Conservation (phyloP, 2,797 vertebrate genomes). For the Carcharodon carcharias region DNA sequence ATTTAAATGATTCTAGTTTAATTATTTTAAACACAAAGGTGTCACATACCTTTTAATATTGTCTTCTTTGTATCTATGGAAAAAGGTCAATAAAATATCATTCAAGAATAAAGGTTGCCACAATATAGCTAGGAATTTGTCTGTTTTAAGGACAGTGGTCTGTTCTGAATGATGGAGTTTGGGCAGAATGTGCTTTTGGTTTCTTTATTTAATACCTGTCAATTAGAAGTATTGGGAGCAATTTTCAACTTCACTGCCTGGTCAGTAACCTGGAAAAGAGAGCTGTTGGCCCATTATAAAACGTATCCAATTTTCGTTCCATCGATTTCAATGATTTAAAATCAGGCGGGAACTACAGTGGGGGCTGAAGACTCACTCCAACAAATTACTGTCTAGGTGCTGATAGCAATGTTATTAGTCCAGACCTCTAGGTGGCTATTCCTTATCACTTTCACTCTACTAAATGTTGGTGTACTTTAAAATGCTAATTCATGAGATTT, state of each 20-base stretch:
- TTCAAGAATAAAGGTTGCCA: neutral
- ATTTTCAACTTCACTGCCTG: neutral
- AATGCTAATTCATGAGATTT: neutral
- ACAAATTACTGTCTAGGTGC: neutral
- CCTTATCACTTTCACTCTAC: too few species aligned
- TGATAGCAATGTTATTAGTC: neutral
- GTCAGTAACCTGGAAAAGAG: neutral
- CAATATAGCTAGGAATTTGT: neutral
- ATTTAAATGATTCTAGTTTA: neutral
- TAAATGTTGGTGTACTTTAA: neutral
- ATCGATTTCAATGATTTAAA: neutral
- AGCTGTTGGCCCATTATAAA: neutral
- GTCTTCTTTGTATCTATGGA: constrained; percentile 35
- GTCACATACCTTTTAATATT: constrained; percentile 36
- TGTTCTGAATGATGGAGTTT: neutral
- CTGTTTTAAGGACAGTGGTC: neutral
- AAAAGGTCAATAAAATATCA: constrained; percentile 35
- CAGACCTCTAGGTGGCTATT: neutral
- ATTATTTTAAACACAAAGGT: neutral
- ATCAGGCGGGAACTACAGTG: neutral
- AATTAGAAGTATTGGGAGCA: neutral
- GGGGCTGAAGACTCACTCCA: neutral
- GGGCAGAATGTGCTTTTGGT: neutral
- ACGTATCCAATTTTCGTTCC: neutral
- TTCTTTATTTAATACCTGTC: neutral